These are phyloP conservation scores for Panonychus citri DNA, from an alignment of 1,140 invertebrate species.

Conservation along the genomic window DNA sequence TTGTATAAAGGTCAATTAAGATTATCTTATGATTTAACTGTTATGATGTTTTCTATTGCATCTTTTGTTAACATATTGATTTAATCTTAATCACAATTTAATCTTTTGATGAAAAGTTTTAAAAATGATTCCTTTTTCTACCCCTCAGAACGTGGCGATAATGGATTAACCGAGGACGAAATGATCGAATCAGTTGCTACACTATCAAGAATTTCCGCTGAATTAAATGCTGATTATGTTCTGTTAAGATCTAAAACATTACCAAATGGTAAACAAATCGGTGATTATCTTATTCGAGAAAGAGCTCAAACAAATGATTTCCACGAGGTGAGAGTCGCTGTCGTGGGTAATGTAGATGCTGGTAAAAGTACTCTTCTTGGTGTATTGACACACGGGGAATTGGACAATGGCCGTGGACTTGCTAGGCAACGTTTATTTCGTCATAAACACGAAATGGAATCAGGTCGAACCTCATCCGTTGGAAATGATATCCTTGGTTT, in stretches of 20 bases:
- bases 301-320: conserved; percentile 61
- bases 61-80: not conserved
- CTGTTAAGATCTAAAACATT: conserved; percentile 36
- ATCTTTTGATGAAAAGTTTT: not conserved
- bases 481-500: conserved; percentile 97
- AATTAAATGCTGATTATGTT: conserved; percentile 64
- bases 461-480: conserved; percentile 88
- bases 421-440: conserved; percentile 75
- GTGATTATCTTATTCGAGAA: conserved; percentile 54
- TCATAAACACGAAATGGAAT: conserved; percentile 97
- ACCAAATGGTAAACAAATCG: conserved; percentile 16
- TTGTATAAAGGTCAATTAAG: too few species aligned
- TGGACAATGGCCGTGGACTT: conserved; percentile 85
- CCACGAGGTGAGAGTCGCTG: conserved; percentile 91
- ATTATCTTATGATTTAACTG: too few species aligned
- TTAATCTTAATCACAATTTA: not conserved
- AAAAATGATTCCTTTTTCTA: not conserved
- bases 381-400: conserved; percentile 86
- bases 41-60: too few species aligned
- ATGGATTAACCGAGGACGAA: conserved; percentile 60
- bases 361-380: conserved; percentile 93
- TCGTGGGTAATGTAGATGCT: conserved; percentile 99
- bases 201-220: conserved; percentile 53
- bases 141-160: conserved; percentile 26
- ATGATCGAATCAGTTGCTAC: conserved; percentile 70